phyloP scores from a whole-genome alignment of 2,888 invertebrate species.

The Tuta absoluta region DNA sequence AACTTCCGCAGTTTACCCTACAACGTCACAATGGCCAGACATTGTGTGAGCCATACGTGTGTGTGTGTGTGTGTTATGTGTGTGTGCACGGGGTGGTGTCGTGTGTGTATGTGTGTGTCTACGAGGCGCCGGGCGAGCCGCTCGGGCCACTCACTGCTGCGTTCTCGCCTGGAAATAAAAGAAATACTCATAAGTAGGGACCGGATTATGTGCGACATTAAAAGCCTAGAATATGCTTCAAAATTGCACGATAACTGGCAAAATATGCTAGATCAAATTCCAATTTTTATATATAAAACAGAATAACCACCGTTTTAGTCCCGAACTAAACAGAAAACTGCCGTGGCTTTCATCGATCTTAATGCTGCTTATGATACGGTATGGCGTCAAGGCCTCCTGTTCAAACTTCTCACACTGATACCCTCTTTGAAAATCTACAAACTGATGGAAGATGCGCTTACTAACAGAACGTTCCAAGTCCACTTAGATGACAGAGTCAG shows the following conservation, averaged over 20 bases:
- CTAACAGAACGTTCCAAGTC: constrained; percentile 12
- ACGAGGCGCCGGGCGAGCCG: constrained; percentile 11
- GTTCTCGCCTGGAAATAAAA: constrained; percentile 47
- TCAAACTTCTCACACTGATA: constrained; percentile 1
- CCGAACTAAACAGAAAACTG: background rate
- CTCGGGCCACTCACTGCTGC: constrained; percentile 38
- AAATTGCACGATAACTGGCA: no score
- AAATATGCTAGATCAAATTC: no score
- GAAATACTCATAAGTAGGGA: background rate
- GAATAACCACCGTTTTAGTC: no score
- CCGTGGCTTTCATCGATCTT: constrained; percentile 7
- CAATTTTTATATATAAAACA: no score
- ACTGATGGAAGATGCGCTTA: constrained; percentile 14
- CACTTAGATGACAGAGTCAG: constrained; percentile 4
- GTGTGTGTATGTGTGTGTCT: constrained; percentile 9
- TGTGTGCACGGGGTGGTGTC: background rate
- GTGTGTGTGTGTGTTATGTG: constrained; percentile 4
- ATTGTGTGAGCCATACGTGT: background rate
- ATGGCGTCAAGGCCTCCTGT: constrained; percentile 21
- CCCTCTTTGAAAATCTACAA: constrained; percentile 13
- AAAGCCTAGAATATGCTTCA: no score
- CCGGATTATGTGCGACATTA: no score
- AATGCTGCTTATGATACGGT: constrained; percentile 23
- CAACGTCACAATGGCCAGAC: background rate
- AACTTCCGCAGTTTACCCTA: background rate